phyloP scores from a whole-genome alignment of 2,888 invertebrate genomes.

The Drosophila parthenogenetica region DNA sequence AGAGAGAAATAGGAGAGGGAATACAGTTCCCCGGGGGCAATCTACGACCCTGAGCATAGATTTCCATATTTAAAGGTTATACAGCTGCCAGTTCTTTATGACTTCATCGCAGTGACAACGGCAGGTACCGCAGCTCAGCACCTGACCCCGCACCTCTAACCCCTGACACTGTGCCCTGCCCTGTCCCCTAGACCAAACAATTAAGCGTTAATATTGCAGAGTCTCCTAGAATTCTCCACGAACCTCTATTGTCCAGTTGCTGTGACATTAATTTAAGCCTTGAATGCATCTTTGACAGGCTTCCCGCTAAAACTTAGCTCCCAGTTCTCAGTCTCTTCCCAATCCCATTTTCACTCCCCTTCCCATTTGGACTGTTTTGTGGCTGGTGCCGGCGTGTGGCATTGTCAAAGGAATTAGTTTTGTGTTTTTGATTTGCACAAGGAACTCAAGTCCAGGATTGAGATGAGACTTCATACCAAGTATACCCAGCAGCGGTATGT shows the following conservation, averaged over 20 bases:
- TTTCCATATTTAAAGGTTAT: conserved; percentile 75
- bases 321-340: conserved; percentile 20
- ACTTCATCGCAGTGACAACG: conserved; percentile 58
- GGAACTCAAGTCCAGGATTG: conserved; percentile 40
- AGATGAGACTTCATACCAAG: conserved; percentile 30
- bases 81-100: conserved; percentile 64
- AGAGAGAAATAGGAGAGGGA: neutral
- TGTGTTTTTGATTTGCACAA: conserved; percentile 78
- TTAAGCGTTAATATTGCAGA: conserved; percentile 73
- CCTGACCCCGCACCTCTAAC: neutral
- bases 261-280: conserved; percentile 81
- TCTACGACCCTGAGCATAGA: conserved; percentile 64
- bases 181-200: conserved; percentile 55
- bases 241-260: conserved; percentile 71
- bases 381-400: conserved; percentile 69
- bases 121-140: conserved; percentile 29
- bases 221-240: conserved; percentile 13
- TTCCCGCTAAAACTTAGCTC: conserved; percentile 36
- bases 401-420: conserved; percentile 80
- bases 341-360: conserved; percentile 6
- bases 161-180: conserved; percentile 5
- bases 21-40: conserved; percentile 51
- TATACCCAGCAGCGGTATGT: conserved; percentile 61
- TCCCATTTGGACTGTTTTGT: conserved; percentile 24
- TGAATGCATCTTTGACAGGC: conserved; percentile 80